A percentile compares a stretch with the other conserved stretches of the same genome.
Evolutionary conservation across 2,888 invertebrate species (phyloP).

Genomic region (Amiota communis): DNA sequence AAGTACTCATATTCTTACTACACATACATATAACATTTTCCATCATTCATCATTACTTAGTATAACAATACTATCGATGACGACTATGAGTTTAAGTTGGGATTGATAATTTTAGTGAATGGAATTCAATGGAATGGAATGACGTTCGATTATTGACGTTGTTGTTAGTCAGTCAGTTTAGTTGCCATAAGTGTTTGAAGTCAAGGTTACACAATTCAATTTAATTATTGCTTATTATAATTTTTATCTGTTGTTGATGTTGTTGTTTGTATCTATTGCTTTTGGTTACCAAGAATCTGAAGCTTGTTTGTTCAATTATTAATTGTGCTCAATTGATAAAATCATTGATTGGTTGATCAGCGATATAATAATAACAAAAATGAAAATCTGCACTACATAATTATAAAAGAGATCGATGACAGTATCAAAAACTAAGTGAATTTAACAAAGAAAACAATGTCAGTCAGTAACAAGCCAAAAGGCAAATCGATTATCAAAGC

Average conservation of each 20-base stretch:
- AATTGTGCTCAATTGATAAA: no score
- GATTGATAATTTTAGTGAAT: no score
- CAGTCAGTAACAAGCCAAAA: conserved; percentile 14
- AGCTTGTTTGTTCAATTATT: no score
- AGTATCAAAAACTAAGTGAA: neutral
- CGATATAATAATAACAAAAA: neutral
- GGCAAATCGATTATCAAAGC: conserved; percentile 23
- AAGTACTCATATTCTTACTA: conserved; percentile 51
- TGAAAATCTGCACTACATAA: neutral
- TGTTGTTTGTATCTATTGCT: no score
- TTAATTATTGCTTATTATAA: no score
- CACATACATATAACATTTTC: neutral
- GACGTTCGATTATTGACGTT: conserved; percentile 6
- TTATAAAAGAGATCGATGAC: no score
- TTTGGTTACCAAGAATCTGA: no score
- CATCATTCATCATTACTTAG: conserved; percentile 39
- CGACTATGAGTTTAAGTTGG: neutral
- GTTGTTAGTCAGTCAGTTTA: neutral
- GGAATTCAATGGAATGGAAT: neutral
- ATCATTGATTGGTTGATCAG: neutral
- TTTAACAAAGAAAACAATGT: neutral
- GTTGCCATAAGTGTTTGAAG: no score
- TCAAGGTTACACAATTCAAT: no score
- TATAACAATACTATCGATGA: conserved; percentile 32
- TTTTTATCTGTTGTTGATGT: no score